A percentile compares a stretch with the other conserved stretches of the same genome.
Evolutionary conservation across 2,797 vertebrate species (phyloP).

Genomic region (Scomberomorus guttatus): DNA sequence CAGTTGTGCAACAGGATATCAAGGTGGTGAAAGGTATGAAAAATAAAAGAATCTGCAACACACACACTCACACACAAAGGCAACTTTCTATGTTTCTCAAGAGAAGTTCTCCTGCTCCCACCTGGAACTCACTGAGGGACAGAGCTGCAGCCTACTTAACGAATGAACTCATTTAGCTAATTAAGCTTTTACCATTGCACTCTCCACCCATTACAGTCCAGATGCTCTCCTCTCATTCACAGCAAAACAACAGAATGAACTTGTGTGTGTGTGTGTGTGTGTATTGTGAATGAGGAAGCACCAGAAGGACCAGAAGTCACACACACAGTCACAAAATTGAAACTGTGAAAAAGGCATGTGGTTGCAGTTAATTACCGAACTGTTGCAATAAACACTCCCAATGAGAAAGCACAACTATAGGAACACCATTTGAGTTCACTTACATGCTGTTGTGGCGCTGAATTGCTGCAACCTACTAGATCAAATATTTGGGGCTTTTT

Average conservation of each 20-base stretch:
- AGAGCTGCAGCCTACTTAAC: conserved; percentile 44
- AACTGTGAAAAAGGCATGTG: not conserved
- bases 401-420: not conserved
- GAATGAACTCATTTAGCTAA: conserved; percentile 63
- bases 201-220: conserved; percentile 41
- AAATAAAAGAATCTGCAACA: not conserved
- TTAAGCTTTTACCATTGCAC: conserved; percentile 54
- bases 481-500: not conserved
- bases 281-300: not conserved
- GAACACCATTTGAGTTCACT: not conserved
- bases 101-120: conserved; percentile 23
- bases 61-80: not conserved
- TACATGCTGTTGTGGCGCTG: not conserved
- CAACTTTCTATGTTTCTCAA: not conserved
- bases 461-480: not conserved
- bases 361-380: conserved; percentile 20
- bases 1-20: not conserved
- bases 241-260: conserved; percentile 41
- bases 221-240: conserved; percentile 51
- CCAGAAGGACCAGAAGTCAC: conserved; percentile 14
- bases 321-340: not conserved
- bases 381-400: conserved; percentile 22
- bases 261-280: not conserved
- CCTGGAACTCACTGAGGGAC: conserved; percentile 45
- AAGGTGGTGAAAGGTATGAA: not conserved